Base-by-base conservation (phyloP, 1,140 invertebrate genomes). In the Pantala flavescens region DNA sequence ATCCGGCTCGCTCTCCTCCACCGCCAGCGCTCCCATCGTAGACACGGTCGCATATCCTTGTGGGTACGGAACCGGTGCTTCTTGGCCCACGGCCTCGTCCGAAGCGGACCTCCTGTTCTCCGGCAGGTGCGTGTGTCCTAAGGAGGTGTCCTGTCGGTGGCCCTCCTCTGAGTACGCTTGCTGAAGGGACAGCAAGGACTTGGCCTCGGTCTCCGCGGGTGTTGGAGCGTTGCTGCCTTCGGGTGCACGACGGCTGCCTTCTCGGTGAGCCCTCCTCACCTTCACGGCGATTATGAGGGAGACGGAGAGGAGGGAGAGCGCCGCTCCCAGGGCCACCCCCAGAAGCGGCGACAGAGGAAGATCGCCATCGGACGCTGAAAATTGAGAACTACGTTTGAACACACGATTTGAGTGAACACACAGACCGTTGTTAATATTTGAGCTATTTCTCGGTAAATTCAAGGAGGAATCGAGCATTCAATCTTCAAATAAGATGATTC, bases 1-100 rank as follows among this genome's bases (percentile, higher is more conserved):
- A 82, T 91, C 89, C 21, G 90, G 89, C 83, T 91, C 89, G 80
- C 87, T 87, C 82, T 90, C 88, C 77, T 90, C 87, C 74, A 82
- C 80, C 77, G 3, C 49, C n/a, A 16, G 5, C 12, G 16, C 12
- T 12, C 14, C n/a, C n/a, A 16, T 21, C 16, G 16, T 21, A 5
- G 49, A 63, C 16, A 63, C 3, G 49, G 49, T 63, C 49, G 49
- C 49, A 12, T 63, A 63, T 49, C 83, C 83, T 76, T 83, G 81
- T 43, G 82, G 77, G 79, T 82, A 82, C 78, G 84, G 84, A 78
- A 84, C 78, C 42, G 83, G 81, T 79, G 84, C 84, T 77, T 84
- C 84, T 76, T 84, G 83, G 70, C 81, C 77, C 43, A 82, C 82
- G 70, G 83, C 73, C 76, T 85, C 83, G 77, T 83, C 83, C 74